These are phyloP conservation scores for Apostichopus japonicus DNA, from an alignment of 35 echinoderm and acorn worm genomes.

Conservation along the genomic window DNA sequence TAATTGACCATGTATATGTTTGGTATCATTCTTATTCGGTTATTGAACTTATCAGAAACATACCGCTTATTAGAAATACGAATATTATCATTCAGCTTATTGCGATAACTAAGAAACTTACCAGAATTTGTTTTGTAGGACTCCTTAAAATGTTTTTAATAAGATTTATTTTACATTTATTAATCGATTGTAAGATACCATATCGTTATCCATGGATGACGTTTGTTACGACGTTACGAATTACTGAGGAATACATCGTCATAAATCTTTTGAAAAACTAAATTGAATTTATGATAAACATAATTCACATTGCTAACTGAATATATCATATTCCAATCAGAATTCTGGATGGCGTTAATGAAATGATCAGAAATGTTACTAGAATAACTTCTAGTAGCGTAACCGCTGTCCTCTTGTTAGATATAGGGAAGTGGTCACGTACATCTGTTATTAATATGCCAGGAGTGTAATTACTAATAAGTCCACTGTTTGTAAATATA, in stretches of 20 bases:
- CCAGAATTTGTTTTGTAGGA: background rate
- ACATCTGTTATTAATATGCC: conserved; percentile 20
- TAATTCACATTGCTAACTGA: background rate
- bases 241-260: no score
- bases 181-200: conserved; percentile 24
- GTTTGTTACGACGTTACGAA: background rate
- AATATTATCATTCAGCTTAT: conserved; percentile 26
- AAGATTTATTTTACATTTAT: background rate
- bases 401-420: conserved; percentile 14
- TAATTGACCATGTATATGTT: background rate
- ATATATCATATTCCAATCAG: background rate
- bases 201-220: background rate
- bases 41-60: conserved; percentile 12
- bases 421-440: conserved; percentile 28
- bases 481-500: background rate
- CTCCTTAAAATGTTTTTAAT: background rate
- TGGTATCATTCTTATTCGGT: background rate
- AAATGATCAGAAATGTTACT: background rate
- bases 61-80: conserved; percentile 24
- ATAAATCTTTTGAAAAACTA: background rate
- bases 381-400: conserved; percentile 16
- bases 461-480: background rate
- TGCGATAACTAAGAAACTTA: background rate
- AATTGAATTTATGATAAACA: background rate
- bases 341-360: conserved; percentile 1